Percentiles rank a stretch among this genome's conserved stretches.
These are phyloP conservation scores for Cerceris rybyensis DNA, from an alignment of 2,888 invertebrate species.

Conservation along the genomic window DNA sequence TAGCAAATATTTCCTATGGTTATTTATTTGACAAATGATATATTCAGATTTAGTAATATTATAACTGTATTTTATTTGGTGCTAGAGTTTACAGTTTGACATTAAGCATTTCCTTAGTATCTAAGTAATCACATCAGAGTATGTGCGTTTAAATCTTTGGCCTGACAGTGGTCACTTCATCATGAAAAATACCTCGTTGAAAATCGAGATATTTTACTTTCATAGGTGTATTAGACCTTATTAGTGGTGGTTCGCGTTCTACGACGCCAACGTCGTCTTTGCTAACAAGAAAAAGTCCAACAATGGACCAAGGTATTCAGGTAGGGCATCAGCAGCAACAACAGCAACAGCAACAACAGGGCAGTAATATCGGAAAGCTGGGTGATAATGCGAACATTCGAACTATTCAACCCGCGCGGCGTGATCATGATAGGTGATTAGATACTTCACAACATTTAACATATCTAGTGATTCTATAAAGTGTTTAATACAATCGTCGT, in stretches of 20 bases:
- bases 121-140: conserved; percentile 9
- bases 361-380: conserved; percentile 74
- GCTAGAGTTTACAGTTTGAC: conserved; percentile 31
- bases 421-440: conserved; percentile 77
- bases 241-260: conserved; percentile 90
- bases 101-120: conserved; percentile 1
- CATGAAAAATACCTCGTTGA: neutral
- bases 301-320: conserved; percentile 93
- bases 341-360: conserved; percentile 76
- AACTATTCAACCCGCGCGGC: conserved; percentile 74
- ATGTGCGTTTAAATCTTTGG: conserved; percentile 29
- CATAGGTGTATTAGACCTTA: conserved; percentile 86
- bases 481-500: no score
- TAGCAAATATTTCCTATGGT: conserved; percentile 42
- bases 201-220: conserved; percentile 13
- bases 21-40: conserved; percentile 29
- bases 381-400: conserved; percentile 73
- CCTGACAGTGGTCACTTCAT: conserved; percentile 11
- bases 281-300: conserved; percentile 90
- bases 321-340: conserved; percentile 82
- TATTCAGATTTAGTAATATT: conserved; percentile 29
- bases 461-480: no score
- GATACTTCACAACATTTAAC: no score
- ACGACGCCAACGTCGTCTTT: conserved; percentile 90
- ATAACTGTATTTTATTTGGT: conserved; percentile 38